Percentiles rank a stretch among this genome's conserved stretches.
Evolutionary conservation across 1,140 invertebrate genomes (phyloP).

Genomic region (Heliconius hermathena): DNA sequence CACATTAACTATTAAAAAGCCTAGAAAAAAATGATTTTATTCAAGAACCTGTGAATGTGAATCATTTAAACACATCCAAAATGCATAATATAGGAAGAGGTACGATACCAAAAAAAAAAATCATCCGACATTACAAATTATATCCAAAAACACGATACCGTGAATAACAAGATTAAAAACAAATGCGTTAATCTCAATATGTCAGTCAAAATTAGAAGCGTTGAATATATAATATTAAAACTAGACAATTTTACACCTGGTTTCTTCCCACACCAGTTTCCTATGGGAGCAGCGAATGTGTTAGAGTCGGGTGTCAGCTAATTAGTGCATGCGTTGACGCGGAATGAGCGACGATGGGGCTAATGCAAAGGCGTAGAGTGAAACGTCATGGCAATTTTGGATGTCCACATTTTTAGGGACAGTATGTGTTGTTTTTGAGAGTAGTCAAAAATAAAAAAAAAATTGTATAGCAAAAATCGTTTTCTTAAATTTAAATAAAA

Average conservation of each 20-base stretch:
- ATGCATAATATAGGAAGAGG: too few species aligned
- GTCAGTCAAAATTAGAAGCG: constrained; percentile 5
- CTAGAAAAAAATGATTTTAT: too few species aligned
- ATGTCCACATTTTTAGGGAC: constrained; percentile 4
- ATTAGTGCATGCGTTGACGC: constrained; percentile 74
- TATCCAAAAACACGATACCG: background rate
- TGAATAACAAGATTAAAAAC: constrained; percentile 8
- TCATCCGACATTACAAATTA: background rate
- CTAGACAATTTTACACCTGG: constrained; percentile 68
- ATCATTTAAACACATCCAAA: background rate
- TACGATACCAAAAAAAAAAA: too few species aligned
- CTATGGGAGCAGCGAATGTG: constrained; percentile 60
- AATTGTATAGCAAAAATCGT: background rate
- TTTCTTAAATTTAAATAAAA: too few species aligned
- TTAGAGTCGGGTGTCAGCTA: constrained; percentile 71
- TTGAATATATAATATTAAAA: constrained; percentile 43
- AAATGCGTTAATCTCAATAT: constrained; percentile 1
- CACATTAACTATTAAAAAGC: too few species aligned
- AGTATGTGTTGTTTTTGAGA: background rate
- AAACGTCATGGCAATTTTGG: constrained; percentile 50
- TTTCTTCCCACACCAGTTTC: constrained; percentile 56
- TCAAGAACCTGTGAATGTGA: too few species aligned
- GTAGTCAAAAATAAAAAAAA: background rate
- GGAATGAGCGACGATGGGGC: constrained; percentile 66
- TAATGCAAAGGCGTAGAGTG: constrained; percentile 61